These are phyloP conservation scores for Scelioninae gen. 2 DNA, from an alignment of 2,888 invertebrate genomes.

Conservation along the genomic window DNA sequence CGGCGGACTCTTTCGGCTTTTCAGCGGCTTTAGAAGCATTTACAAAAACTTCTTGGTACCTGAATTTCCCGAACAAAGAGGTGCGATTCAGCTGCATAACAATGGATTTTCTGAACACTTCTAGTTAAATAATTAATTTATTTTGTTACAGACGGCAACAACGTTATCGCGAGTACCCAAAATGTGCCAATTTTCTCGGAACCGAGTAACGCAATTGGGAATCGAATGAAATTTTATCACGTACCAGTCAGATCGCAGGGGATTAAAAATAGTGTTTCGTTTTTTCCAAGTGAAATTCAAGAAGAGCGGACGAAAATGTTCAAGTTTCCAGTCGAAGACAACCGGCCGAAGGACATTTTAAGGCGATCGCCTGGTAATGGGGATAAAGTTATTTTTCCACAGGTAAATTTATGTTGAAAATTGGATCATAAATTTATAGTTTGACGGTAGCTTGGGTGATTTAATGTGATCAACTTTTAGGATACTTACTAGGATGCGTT, in stretches of 20 bases:
- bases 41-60: conserved; percentile 37
- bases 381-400: conserved; percentile 34
- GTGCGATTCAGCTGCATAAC: too few relatives aligned
- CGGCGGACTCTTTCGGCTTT: conserved; percentile 89
- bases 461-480: conserved; percentile 4
- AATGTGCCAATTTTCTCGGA: not conserved
- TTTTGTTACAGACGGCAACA: conserved; percentile 13
- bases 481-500: not conserved
- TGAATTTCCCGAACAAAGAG: conserved; percentile 16
- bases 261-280: conserved; percentile 7
- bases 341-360: conserved; percentile 66
- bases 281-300: conserved; percentile 23
- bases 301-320: not conserved
- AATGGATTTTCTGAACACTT: not conserved
- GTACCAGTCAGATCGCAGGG: conserved; percentile 11
- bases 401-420: conserved; percentile 32
- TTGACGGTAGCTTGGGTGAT: not conserved
- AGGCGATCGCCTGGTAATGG: conserved; percentile 61
- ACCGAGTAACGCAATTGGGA: not conserved
- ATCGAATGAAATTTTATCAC: conserved; percentile 11
- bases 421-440: not conserved
- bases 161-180: not conserved
- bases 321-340: conserved; percentile 24
- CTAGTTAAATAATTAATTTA: not conserved
- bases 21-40: conserved; percentile 72